Evolutionary conservation across 1,140 invertebrate species (phyloP).

Genomic region (Drosophila miranda): DNA sequence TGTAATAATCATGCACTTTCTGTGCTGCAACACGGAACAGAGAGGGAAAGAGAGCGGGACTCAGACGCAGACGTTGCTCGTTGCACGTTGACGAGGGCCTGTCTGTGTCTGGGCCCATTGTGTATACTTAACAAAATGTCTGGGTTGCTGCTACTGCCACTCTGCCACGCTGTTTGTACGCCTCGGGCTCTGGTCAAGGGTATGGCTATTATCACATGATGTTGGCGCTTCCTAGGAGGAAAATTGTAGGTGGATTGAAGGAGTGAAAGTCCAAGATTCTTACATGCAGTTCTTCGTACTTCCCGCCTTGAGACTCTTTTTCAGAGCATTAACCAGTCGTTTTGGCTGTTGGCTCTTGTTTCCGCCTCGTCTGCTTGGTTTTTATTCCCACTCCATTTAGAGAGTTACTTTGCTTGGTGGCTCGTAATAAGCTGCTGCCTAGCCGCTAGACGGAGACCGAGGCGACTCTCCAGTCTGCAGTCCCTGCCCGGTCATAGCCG

Average conservation of each 20-base stretch:
- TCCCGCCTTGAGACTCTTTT: background rate
- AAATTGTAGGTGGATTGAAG: no score
- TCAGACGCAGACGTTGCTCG: slow-evolving; percentile 18
- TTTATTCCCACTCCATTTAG: slow-evolving; percentile 40
- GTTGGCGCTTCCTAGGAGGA: background rate
- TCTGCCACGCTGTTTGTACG: slow-evolving; percentile 25
- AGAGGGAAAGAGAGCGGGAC: background rate
- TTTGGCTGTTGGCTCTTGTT: background rate
- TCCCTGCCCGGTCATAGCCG: slow-evolving; percentile 31
- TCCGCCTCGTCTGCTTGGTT: slow-evolving; percentile 13
- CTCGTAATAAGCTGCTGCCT: slow-evolving; percentile 68
- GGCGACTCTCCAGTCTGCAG: background rate
- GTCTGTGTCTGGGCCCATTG: slow-evolving; percentile 45
- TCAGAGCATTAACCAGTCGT: background rate
- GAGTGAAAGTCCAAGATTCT: no score
- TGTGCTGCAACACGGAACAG: slow-evolving; percentile 33
- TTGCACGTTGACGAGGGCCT: slow-evolving; percentile 35
- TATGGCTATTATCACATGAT: background rate
- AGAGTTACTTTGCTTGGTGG: slow-evolving; percentile 71
- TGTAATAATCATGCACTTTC: slow-evolving; percentile 71
- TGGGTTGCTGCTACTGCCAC: slow-evolving; percentile 30
- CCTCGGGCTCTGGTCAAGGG: slow-evolving; percentile 9
- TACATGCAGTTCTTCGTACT: background rate
- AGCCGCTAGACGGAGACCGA: slow-evolving; percentile 58
- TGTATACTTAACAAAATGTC: slow-evolving; percentile 70